Conservation (phyloP, 2,113 vertebrate genomes). For the Agapornis roseicollis region DNA sequence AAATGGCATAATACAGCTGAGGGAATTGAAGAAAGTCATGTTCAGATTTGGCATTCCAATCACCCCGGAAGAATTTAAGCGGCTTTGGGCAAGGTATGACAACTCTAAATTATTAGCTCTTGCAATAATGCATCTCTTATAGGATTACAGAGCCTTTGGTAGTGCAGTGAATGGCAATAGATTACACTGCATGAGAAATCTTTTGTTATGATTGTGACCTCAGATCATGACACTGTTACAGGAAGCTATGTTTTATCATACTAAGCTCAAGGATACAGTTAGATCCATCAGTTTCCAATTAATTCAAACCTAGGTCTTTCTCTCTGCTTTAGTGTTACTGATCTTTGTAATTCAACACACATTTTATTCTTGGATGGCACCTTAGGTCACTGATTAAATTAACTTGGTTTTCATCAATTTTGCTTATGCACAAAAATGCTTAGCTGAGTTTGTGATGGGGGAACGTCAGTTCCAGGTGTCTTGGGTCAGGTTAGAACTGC, state of each 20-base stretch:
- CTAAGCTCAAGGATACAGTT: neutral
- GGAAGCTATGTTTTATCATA: neutral
- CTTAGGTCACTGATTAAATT: neutral
- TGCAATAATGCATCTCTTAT: neutral
- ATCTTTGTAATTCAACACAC: neutral
- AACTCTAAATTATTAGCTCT: neutral
- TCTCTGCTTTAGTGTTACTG: neutral
- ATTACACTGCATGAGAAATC: neutral
- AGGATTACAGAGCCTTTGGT: neutral
- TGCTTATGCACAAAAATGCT: neutral
- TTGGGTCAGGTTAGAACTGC: neutral
- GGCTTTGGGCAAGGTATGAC: conserved; percentile 77
- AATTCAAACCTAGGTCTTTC: neutral
- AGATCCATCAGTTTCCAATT: neutral
- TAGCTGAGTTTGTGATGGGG: neutral
- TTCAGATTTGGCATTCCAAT: conserved; percentile 74
- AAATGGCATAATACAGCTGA: conserved; percentile 64
- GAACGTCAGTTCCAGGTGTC: neutral
- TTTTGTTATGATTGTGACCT: neutral
- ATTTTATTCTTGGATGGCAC: neutral
- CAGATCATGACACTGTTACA: neutral
- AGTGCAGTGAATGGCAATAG: neutral
- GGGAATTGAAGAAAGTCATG: conserved; percentile 67
- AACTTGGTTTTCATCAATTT: neutral
- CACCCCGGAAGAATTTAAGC: conserved; percentile 73